Evolutionary conservation across 2,113 vertebrate species (phyloP), one percentile per base, ranked within the genome.

Genomic region (Nannospalax galili): DNA sequence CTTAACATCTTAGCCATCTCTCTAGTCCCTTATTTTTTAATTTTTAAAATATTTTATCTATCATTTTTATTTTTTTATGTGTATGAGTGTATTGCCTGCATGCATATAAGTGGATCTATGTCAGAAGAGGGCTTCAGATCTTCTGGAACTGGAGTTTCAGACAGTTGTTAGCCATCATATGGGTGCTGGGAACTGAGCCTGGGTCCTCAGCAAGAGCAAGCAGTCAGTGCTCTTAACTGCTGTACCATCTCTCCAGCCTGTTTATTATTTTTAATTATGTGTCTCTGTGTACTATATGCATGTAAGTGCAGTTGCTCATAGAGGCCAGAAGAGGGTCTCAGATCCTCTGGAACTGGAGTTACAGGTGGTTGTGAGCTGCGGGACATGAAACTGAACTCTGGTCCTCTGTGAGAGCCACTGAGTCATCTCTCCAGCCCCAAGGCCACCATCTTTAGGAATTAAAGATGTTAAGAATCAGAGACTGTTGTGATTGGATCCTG

Each of bases 401-500:
- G 58, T 28, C 58, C 26, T 64, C 58, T 28, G n/a, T 7, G 17
- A 26, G 26, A 30, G 15, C 12, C 56, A 28, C 24, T 26, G 24
- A 37, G n/a, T 22, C 24, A 8, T 42, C 79, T 62, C 79, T 81
- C 79, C 26, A 80, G 35, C 2, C 56, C 19, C 22, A n/a, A 58
- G 37, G 84, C 64, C 72, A 28, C n/a, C 17, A 40, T 24, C 52
- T 56, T 52, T 26, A n/a, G n/a, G 87, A 72, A 77, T n/a, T 40
- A 40, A 32, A 37, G 58, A 19, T 9, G 30, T 35, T 35, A 30
- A 37, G 88, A 45, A 48, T 9, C 37, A 8, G 52, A 72, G 7
- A 58, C 3, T 0, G 32, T 5, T 5, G 1, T 32, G 56, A 62
- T 1, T 5, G 2, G 69, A 35, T 0, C 24, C 14, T 60, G 14